Percentiles rank a stretch among this genome's conserved stretches.
Evolutionary conservation across 1,140 invertebrate species (phyloP).

Genomic region (Steinernema khuongi): DNA sequence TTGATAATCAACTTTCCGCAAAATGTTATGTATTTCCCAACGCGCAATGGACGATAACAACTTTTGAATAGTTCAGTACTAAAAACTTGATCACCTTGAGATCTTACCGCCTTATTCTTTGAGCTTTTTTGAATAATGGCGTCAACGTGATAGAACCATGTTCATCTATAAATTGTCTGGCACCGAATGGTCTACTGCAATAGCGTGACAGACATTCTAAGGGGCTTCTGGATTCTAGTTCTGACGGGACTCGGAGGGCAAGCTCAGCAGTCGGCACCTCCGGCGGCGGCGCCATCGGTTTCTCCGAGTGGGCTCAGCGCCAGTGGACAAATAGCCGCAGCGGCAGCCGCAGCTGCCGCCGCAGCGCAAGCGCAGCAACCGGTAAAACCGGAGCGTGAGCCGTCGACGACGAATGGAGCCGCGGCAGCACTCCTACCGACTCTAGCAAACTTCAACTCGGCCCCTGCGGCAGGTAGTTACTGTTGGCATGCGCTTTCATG

Average conservation of each 20-base stretch:
- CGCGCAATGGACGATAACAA: too few species aligned
- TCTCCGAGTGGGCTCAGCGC: not conserved
- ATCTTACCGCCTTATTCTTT: too few species aligned
- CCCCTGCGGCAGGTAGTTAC: constrained; percentile 2
- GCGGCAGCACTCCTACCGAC: not conserved
- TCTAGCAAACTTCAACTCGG: not conserved
- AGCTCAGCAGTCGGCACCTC: not conserved
- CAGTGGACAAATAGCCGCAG: not conserved
- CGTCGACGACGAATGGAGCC: not conserved
- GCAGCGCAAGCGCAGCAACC: not conserved
- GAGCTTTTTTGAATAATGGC: too few species aligned
- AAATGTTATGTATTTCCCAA: too few species aligned
- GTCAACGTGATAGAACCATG: too few species aligned
- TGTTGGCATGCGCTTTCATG: not conserved
- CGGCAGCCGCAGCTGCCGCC: not conserved
- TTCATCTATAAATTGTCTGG: too few species aligned
- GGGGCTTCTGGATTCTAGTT: not conserved
- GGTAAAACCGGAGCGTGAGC: not conserved
- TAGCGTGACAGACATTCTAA: not conserved
- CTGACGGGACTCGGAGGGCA: constrained; percentile 12
- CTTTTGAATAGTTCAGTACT: too few species aligned
- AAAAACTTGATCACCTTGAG: too few species aligned
- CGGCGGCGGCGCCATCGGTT: not conserved
- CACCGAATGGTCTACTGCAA: too few species aligned
- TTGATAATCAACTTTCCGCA: too few species aligned